Conservation (phyloP, 2,888 invertebrate genomes). For the Tipula helvola region DNA sequence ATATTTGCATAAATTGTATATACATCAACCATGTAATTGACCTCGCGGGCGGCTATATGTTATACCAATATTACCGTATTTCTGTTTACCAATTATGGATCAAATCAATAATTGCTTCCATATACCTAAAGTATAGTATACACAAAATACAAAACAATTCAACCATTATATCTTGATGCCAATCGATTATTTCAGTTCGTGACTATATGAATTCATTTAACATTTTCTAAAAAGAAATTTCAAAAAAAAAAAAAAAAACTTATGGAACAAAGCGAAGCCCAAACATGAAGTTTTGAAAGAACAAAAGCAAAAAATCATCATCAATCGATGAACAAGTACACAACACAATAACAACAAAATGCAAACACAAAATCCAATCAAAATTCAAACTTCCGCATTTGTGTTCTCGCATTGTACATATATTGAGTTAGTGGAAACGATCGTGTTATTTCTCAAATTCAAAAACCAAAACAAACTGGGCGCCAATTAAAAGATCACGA, state of each 20-base stretch:
- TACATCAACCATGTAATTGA: not conserved
- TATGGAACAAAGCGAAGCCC: not conserved
- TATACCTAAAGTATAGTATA: not conserved
- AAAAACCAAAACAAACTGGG: not conserved
- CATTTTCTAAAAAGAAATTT: not conserved
- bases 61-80: not conserved
- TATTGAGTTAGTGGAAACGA: not conserved
- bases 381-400: not conserved
- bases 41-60: not conserved
- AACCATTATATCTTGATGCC: not conserved
- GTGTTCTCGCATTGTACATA: not conserved
- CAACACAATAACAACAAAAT: not conserved
- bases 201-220: not conserved
- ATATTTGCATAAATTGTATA: no score
- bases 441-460: not conserved
- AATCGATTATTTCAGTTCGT: not conserved
- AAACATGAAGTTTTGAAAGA: not conserved
- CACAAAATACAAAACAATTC: not conserved
- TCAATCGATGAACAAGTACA: not conserved
- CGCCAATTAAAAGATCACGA: not conserved
- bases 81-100: not conserved
- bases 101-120: slow-evolving; percentile 4
- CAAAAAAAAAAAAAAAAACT: not conserved
- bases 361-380: not conserved
- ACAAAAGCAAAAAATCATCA: not conserved